Percentiles rank a stretch among this genome's conserved stretches.
These are phyloP conservation scores for Amphipyra tragopoginis DNA, from an alignment of 2,888 invertebrate species.

Conservation along the genomic window DNA sequence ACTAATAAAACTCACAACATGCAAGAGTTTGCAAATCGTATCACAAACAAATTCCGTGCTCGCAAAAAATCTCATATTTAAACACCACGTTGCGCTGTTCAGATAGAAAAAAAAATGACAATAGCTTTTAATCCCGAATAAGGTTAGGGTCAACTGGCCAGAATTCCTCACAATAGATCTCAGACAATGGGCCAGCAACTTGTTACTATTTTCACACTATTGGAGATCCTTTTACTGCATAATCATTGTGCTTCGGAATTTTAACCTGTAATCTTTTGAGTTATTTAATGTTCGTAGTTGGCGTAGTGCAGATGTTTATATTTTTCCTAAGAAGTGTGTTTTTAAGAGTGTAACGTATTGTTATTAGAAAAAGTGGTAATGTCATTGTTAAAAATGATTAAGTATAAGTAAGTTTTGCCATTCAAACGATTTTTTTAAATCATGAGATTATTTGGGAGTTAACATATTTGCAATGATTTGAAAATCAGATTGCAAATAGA, in stretches of 20 bases:
- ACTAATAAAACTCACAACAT: too few species aligned
- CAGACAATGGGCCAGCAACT: constrained; percentile 31
- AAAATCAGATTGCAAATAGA: too few species aligned
- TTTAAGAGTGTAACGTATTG: not conserved
- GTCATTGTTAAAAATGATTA: constrained; percentile 23
- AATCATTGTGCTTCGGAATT: constrained; percentile 7
- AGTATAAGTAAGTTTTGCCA: constrained; percentile 13
- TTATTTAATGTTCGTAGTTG: not conserved
- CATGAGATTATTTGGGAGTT: too few species aligned
- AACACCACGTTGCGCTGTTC: constrained; percentile 32
- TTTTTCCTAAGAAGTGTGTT: not conserved
- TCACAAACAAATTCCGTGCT: not conserved
- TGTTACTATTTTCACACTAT: constrained; percentile 29
- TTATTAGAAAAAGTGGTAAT: not conserved
- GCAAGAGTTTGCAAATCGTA: too few species aligned
- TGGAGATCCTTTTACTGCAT: constrained; percentile 8
- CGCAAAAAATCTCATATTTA: constrained; percentile 1
- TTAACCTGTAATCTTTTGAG: not conserved
- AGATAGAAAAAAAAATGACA: constrained; percentile 23
- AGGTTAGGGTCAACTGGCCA: constrained; percentile 29
- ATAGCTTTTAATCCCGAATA: constrained; percentile 34
- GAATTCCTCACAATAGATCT: constrained; percentile 14
- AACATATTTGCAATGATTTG: too few species aligned
- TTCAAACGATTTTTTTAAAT: not conserved
- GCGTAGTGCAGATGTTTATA: not conserved